A percentile compares a stretch with the other conserved stretches of the same genome.
Conservation (phyloP, 2,113 vertebrate species). For the Tragulus kanchil region DNA sequence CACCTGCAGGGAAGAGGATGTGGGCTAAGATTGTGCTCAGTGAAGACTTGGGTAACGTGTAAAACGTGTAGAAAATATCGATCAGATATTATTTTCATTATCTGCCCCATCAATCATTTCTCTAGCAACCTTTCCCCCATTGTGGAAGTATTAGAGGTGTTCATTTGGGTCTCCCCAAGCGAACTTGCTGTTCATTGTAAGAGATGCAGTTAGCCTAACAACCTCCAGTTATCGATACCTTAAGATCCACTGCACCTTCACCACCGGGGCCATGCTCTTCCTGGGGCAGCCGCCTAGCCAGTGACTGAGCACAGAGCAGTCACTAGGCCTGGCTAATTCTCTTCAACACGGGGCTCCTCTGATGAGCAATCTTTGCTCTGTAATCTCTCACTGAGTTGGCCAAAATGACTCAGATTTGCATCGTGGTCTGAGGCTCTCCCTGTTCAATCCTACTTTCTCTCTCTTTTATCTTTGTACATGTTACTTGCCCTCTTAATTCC, state of each 20-base stretch:
- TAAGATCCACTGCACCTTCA: not conserved
- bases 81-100: not conserved
- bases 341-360: not conserved
- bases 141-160: not conserved
- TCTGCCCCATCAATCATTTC: not conserved
- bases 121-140: not conserved
- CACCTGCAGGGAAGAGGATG: slow-evolving; percentile 5
- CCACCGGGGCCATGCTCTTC: not conserved
- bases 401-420: slow-evolving; percentile 7
- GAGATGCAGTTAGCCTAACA: not conserved
- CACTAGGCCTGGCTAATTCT: not conserved
- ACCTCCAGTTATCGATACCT: not conserved
- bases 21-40: slow-evolving; percentile 30
- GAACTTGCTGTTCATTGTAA: not conserved
- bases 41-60: not conserved
- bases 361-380: slow-evolving; percentile 33
- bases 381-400: not conserved
- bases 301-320: not conserved
- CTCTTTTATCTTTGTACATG: not conserved
- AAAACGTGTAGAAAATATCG: not conserved
- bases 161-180: not conserved
- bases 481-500: not conserved
- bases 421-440: not conserved
- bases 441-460: not conserved
- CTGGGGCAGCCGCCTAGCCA: not conserved